A percentile compares a stretch with the other conserved stretches of the same genome.
These are phyloP conservation scores for Octodonta nipae DNA, from an alignment of 2,888 invertebrate species.

Conservation along the genomic window DNA sequence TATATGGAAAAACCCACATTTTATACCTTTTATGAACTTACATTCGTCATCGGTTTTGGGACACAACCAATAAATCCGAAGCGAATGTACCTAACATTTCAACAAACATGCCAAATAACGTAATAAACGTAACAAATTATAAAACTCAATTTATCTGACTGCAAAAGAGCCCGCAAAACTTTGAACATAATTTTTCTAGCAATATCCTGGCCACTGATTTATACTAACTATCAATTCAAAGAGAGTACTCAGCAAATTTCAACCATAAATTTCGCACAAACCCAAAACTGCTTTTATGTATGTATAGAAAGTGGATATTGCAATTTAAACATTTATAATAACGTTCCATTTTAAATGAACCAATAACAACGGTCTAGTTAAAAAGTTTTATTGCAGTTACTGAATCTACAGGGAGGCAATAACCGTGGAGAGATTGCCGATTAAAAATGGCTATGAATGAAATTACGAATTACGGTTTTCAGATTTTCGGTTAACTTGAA, in stretches of 20 bases:
- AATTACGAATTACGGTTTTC: no score
- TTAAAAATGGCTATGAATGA: no score
- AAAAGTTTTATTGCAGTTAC: slow-evolving; percentile 3
- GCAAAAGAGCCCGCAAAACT: slow-evolving; percentile 31
- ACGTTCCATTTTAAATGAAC: slow-evolving; percentile 7
- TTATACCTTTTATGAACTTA: slow-evolving; percentile 1
- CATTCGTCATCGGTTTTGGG: no score
- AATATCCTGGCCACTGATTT: slow-evolving; percentile 31
- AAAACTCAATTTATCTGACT: slow-evolving; percentile 31
- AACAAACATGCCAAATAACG: slow-evolving; percentile 26
- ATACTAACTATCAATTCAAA: slow-evolving; percentile 30
- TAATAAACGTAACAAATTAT: slow-evolving; percentile 32
- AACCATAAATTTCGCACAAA: slow-evolving; percentile 25
- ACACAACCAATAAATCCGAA: slow-evolving; percentile 10
- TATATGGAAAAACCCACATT: no score
- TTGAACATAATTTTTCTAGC: slow-evolving; percentile 32
- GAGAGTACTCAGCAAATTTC: slow-evolving; percentile 33
- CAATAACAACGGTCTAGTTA: not conserved
- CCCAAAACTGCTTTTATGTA: slow-evolving; percentile 27
- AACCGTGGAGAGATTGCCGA: no score
- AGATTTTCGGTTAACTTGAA: no score
- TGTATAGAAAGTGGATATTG: slow-evolving; percentile 25
- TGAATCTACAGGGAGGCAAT: no score
- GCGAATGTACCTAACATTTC: slow-evolving; percentile 16
- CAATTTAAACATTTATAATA: slow-evolving; percentile 20